A percentile compares a stretch with the other conserved stretches of the same genome.
These are phyloP conservation scores for Entomobrya multifasciata DNA, from an alignment of 2,888 invertebrate species.

Conservation along the genomic window DNA sequence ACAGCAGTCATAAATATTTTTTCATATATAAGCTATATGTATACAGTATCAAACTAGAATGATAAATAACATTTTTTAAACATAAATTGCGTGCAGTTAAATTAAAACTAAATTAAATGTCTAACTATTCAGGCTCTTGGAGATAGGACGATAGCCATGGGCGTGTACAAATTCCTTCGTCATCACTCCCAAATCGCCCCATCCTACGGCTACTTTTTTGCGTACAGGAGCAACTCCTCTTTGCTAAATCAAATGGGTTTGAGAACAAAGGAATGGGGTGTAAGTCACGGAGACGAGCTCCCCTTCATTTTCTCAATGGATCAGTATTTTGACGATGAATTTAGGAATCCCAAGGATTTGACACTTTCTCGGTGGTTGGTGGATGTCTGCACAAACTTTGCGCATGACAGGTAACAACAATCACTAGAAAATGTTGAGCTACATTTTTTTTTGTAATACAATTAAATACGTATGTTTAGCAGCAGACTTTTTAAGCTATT, in stretches of 20 bases:
- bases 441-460: too few relatives aligned
- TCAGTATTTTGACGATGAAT: conserved; percentile 52
- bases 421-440: background rate
- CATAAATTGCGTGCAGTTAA: background rate
- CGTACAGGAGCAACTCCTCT: conserved; percentile 56
- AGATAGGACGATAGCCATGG: conserved; percentile 70
- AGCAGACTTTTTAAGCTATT: background rate
- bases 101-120: background rate
- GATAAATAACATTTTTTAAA: background rate
- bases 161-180: conserved; percentile 70
- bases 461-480: background rate
- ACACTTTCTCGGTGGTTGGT: conserved; percentile 72
- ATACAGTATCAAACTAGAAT: background rate
- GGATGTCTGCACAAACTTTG: conserved; percentile 74
- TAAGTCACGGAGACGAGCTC: conserved; percentile 71
- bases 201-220: conserved; percentile 73
- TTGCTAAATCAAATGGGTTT: conserved; percentile 57
- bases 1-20: too few relatives aligned
- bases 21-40: too few relatives aligned
- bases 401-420: conserved; percentile 57
- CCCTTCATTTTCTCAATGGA: conserved; percentile 72
- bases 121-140: conserved; percentile 67
- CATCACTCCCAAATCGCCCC: conserved; percentile 73
- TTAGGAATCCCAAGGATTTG: conserved; percentile 63
- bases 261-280: conserved; percentile 73